Evolutionary conservation across 2,113 vertebrate species (phyloP), one percentile per base, ranked within the genome.

Genomic region (Philantomba maxwellii): DNA sequence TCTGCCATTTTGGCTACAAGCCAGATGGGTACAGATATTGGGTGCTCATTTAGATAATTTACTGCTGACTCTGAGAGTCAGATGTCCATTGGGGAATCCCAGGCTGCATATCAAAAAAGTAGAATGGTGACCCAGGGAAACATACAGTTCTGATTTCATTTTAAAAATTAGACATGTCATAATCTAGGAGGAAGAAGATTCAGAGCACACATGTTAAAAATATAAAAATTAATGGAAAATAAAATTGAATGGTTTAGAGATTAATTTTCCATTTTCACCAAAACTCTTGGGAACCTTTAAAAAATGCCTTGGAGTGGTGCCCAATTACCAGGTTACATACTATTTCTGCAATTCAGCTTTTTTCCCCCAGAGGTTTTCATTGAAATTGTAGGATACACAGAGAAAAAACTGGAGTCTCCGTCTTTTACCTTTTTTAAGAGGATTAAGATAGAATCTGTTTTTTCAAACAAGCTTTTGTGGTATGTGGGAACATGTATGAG

Each of bases 201-300:
- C 43, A 87, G 45, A 62, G 62, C 26, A 43, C 57, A 75, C 33
- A 45, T 60, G 33, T 60, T 93, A 81, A 96, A 89, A 88, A 88
- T 58, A 55, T 55, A 78, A 96, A 95, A 87, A 45, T 39, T 15
- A 95, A 86, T 92, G 73, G 33, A 21, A 51, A 77, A 60, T 82
- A 51, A 94, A 87, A 91, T 45, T 3, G 3, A 93, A 77, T 94
- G 45, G 10, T 39, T 92, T 84, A 45, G 70, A 90, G 49, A 96
- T 94, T 87, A 89, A 95, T 93, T 97, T 95, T 97, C 53, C 94
- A 66, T 66, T 95, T 96, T 87, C 47, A 51, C 12, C 39, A 89
- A 93, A 98, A 89, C 57, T 36, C 45, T 95, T 60, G 86, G 70
- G 47, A 95, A 53, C 84, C 51, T n/a, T 77, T 70, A 47, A 33